phyloP scores from a whole-genome alignment of 1,140 invertebrate genomes.

The Scaptomyza pallida region DNA sequence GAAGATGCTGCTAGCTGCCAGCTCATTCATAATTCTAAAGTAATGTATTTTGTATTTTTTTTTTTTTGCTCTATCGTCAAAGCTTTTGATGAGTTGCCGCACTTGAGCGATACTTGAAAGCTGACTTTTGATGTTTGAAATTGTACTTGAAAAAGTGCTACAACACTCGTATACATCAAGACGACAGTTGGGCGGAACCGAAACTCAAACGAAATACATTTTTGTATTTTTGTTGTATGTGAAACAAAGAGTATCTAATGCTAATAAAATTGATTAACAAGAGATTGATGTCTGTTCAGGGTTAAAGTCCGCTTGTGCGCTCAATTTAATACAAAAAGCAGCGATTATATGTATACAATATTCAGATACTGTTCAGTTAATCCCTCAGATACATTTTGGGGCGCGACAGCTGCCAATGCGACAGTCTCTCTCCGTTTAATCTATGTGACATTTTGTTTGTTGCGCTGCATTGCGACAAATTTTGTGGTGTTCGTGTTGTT shows the following conservation, averaged over 20 bases:
- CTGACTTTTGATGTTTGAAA: slow-evolving; percentile 69
- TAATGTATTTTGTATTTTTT: slow-evolving; percentile 17
- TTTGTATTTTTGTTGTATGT: not conserved
- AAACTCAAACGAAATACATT: slow-evolving; percentile 24
- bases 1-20: slow-evolving; percentile 64
- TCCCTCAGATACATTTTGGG: slow-evolving; percentile 45
- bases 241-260: slow-evolving; percentile 44
- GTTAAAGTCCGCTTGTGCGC: slow-evolving; percentile 36
- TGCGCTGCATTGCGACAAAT: slow-evolving; percentile 50
- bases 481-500: slow-evolving; percentile 20
- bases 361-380: slow-evolving; percentile 6
- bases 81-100: slow-evolving; percentile 78
- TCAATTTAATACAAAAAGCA: slow-evolving; percentile 44
- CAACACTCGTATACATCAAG: slow-evolving; percentile 50
- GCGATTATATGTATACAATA: slow-evolving; percentile 13
- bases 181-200: slow-evolving; percentile 58
- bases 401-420: slow-evolving; percentile 49
- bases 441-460: slow-evolving; percentile 65
- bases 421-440: slow-evolving; percentile 57
- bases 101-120: slow-evolving; percentile 66
- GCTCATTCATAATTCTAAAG: slow-evolving; percentile 70
- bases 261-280: slow-evolving; percentile 77
- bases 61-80: slow-evolving; percentile 32
- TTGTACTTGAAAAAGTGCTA: slow-evolving; percentile 76
- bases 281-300: slow-evolving; percentile 75